Conservation (phyloP, 2,113 vertebrate species). For the Tyrannus savana region DNA sequence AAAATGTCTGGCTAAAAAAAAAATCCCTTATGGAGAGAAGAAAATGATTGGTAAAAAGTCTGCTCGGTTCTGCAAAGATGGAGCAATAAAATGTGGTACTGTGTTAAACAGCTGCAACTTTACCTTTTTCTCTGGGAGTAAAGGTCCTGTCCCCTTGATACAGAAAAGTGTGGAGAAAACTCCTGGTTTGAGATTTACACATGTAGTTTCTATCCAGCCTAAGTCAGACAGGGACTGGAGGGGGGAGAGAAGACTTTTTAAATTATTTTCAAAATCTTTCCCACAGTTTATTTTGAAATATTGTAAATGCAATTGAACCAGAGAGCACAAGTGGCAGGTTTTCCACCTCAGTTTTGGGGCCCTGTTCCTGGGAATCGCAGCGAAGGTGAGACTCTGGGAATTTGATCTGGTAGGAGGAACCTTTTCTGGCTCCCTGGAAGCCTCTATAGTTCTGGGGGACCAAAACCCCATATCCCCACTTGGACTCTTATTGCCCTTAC, state of each 20-base stretch:
- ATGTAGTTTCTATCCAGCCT: neutral
- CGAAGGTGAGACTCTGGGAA: neutral
- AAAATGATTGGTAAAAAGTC: neutral
- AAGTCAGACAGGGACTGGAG: neutral
- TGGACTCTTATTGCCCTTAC: neutral
- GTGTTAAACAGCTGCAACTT: neutral
- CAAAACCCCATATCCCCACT: neutral
- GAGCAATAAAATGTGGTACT: accelerated
- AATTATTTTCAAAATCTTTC: neutral
- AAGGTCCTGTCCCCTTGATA: neutral
- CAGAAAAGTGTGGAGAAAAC: neutral
- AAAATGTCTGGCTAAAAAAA: neutral
- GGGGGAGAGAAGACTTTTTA: accelerated
- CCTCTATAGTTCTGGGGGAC: neutral
- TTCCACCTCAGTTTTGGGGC: neutral
- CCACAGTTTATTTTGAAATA: neutral
- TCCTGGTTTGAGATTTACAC: neutral
- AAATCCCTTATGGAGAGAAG: neutral
- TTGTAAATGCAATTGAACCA: neutral
- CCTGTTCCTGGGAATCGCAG: neutral
- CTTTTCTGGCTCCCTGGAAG: neutral
- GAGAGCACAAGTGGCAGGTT: neutral
- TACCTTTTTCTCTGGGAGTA: neutral
- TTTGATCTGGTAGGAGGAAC: neutral
- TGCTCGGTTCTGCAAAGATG: neutral